Evolutionary conservation across 2,888 invertebrate species (phyloP), one percentile per base, ranked within the genome.

Genomic region (Orthosia cruda): DNA sequence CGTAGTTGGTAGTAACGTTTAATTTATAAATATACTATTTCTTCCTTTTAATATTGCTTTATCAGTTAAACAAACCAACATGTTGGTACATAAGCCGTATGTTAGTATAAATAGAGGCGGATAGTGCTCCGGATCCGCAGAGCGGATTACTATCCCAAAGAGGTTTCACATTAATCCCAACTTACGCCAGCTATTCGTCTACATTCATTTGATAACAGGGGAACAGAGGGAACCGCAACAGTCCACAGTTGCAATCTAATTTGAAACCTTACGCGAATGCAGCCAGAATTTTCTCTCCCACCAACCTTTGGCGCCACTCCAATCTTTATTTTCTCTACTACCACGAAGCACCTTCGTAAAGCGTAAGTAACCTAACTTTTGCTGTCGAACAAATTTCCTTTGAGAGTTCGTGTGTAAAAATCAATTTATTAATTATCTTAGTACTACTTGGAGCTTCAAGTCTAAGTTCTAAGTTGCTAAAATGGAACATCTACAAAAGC

Each of bases 311-410:
- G 94, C 94, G 84, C 87, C 85, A 83, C 87, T 94, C 94, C 94
- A 94, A 94, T 89, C 89, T 92, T 93, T 93, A 93, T 92, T 93
- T 92, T 90, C 88, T 88, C 88, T 83, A 83, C 88, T 86, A 80
- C 88, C 83, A 89, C 90, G 88, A 90, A 91, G 86, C 89, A 91
- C 90, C 91, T 92, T 89, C 89, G 81, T 84, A 76, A 82, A 89
- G 85, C 91, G 88, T 93, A 92, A 92, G 92, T 93, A 93, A 91
- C 89, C 87, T 77, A 89, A 89, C 90, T 91, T 90, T 89, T 80
- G 82, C 91, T 89, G 89, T 90, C 90, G 91, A 92, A 91, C 89
- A 87, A 90, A 90, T 91, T 89, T 87, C 86, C 89, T 92, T 91
- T 93, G 91, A 89, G 88, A 89, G 74, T 85, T 88, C 87, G 86